Evolutionary conservation across 2,888 invertebrate genomes (phyloP), one percentile per base, ranked within the genome.

Genomic region (Drosophila leonis): DNA sequence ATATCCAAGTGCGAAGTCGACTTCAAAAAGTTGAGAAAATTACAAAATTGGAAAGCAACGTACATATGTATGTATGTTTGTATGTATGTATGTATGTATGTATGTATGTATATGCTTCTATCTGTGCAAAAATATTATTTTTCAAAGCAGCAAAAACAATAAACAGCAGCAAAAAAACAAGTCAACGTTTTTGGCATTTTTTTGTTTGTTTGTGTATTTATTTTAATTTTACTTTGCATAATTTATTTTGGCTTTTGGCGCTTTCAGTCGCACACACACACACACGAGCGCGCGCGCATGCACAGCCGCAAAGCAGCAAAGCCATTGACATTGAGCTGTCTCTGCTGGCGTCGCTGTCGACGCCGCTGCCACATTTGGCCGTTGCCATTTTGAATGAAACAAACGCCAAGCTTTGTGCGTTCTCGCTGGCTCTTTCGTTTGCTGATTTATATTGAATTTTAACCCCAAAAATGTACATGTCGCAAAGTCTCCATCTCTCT

Each of bases 301-400:
- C 60, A 29, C 39, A 49, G 46, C 52, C 56, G 9, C 60, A n/a
- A n/a, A n/a, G n/a, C n/a, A 52, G 59, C 56, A 12, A 75, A 78
- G 83, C 86, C 89, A 83, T 88, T 83, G 83, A 83, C 83, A 83
- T 83, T 83, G 83, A 83, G 83, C 89, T 85, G 83, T 76, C 82
- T 60, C 71, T 61, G 81, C 63, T 52, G 46, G 18, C 78, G 52
- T 60, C 65, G 67, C 65, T 12, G 72, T 18, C 35, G 61, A 46
- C 42, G 59, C n/a, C 46, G 79, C 61, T 67, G 82, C 76, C 85
- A 62, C 82, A 76, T 88, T 85, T 88, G 86, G 86, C 63, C 74
- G 74, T 82, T 83, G 88, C 83, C 83, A 72, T 85, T 88, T 83
- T 69, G 65, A 82, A 82, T 63, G 56, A 73, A 69, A 63, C 61